phyloP scores from a whole-genome alignment of 1,140 invertebrate genomes.

The Leptonema lineaticorne region DNA sequence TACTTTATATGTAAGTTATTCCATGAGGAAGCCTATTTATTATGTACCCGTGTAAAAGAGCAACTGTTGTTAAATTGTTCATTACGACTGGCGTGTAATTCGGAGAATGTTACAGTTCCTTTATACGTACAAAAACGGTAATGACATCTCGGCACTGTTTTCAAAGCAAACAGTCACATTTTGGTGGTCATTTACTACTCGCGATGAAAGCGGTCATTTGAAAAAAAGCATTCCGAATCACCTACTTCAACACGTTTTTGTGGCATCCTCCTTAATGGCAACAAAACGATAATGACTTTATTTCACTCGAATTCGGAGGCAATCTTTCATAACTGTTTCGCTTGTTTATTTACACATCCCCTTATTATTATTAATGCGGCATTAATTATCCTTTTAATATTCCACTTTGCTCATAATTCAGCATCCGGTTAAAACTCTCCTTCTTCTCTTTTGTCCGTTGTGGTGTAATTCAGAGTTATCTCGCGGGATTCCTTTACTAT shows the following conservation, averaged over 20 bases:
- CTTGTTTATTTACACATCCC: not conserved
- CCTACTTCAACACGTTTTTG: constrained; percentile 18
- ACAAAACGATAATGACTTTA: constrained; percentile 20
- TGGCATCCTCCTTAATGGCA: not conserved
- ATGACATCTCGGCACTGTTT: constrained; percentile 17
- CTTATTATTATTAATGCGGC: not conserved
- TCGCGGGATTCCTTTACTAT: not conserved
- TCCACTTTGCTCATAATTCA: not conserved
- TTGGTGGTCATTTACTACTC: constrained; percentile 19
- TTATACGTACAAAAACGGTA: constrained; percentile 18
- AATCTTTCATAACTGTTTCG: not conserved
- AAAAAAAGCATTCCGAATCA: constrained; percentile 18
- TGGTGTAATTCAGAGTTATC: not conserved
- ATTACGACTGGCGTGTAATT: constrained; percentile 11
- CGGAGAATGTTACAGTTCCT: constrained; percentile 4
- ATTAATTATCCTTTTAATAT: constrained; percentile 5
- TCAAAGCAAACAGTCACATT: constrained; percentile 13
- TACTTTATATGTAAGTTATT: no score
- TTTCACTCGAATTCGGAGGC: constrained; percentile 4
- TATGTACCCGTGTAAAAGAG: not conserved
- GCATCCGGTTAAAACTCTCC: constrained; percentile 13
- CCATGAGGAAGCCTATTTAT: not conserved
- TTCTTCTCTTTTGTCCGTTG: constrained; percentile 9
- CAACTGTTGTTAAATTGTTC: constrained; percentile 2
- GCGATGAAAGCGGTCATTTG: constrained; percentile 20